Base-by-base conservation (phyloP, 2,888 invertebrate species). In the Bellardia pandia region DNA sequence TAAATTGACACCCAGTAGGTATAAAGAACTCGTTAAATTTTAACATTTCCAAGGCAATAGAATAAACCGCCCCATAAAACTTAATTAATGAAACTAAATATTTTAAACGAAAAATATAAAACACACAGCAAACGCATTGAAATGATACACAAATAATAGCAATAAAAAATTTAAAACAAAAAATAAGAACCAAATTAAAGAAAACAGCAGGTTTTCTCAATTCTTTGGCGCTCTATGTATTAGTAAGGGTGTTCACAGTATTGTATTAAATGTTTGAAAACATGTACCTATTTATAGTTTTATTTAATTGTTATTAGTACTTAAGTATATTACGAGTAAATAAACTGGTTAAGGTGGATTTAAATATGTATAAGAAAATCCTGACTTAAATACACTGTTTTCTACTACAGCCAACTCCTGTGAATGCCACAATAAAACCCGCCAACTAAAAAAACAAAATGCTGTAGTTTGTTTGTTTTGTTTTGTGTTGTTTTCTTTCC, bases 161-260 rank as follows among this genome's bases (percentile, higher is more conserved):
- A 56, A 45, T 13, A n/a, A 62, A 64, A 51, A 13, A 60, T 8
- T 8, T 13, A 60, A 40, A n/a, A 64, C 9, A 71, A 40, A 53
- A 75, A 75, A 40, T 0, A 66, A 3, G 14, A 62, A 51, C 13
- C 8, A 62, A 72, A 56, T 16, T 66, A 45, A 37, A 37, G 30
- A 66, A 68, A 42, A 8, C 83, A 83, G 75, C 81, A 68, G 69
- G 76, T 60, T 45, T 33, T 45, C 37, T 58, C 13, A 53, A 16
- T 16, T 14, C 3, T 53, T 23, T 37, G 37, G 6, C 37, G 37
- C 37, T 37, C 37, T 0, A 37, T 5, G 37, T 37, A 37, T n/a
- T 5, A 14, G 64, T 4, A 60, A 16, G 75, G 51, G 33, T n/a
- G 6, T 62, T 75, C 62, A 51, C 23, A 13, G 16, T 45, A 6